Base-by-base conservation (phyloP, 2,888 invertebrate species). In the Pandemis corylana region DNA sequence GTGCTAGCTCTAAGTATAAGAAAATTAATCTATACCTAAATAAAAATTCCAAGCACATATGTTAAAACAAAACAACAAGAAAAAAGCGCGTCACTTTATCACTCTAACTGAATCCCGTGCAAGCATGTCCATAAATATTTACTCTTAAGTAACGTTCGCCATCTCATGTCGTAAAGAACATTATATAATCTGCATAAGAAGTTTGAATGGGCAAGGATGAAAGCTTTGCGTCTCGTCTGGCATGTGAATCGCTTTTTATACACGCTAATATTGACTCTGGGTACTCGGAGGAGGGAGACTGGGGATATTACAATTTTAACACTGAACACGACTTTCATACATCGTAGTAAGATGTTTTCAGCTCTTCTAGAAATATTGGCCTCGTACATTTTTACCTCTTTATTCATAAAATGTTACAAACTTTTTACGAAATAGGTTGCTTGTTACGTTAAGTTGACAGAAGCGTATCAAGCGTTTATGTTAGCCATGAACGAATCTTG, bases 141-240 rank as follows among this genome's bases (percentile, higher is more conserved):
- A 89, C 90, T 88, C 85, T 83, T 92, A 91, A 93, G 93, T 92
- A 89, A 90, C 92, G 87, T 92, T 89, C 85, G 89, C 90, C 92
- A 90, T 93, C 89, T 90, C 89, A 89, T 91, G 90, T 92, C 92
- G 87, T 92, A 91, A 91, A 92, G 89, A 89, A 91, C 91, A 91
- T 92, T 90, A 91, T 88, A 88, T 89, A 91, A 93, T 94, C 92
- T 93, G 91, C 93, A 93, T 94, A 93, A 93, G 92, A 93, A 92
- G 90, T 93, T 92, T 87, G 89, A 92, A 93, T 92, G 92, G 90
- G 88, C 89, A 85, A 83, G 89, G 90, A 88, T 92, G 91, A 93
- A 91, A 93, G 93, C 92, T 85, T 85, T 76, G 85, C 84, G 89
- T 86, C 89, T 88, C 91, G 90, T 86, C 89, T 88, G 90, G 93